Evolutionary conservation across 2,113 vertebrate species (phyloP), one percentile per base, ranked within the genome.

Genomic region (Rhinoderma darwinii): DNA sequence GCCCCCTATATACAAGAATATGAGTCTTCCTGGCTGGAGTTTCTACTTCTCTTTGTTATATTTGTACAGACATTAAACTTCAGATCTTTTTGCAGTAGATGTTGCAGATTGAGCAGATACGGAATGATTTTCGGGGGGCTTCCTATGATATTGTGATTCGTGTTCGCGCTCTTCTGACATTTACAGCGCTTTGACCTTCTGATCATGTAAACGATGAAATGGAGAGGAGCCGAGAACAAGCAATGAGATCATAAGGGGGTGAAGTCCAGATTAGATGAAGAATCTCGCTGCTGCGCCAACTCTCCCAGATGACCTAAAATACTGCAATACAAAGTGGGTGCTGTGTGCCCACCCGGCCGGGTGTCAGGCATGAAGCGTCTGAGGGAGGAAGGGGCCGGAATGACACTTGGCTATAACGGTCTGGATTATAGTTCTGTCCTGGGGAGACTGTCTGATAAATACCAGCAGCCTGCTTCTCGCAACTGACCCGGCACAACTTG

Each of bases 401-500:
- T 86, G 56, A 79, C 75, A 79, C 54, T 79, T 89, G 83, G 76
- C 88, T 81, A 84, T 83, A 90, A 89, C 88, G 88, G 75, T 86
- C 22, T 87, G 86, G 90, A 90, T 89, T 88, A 89, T 82, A 89
- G 88, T 86, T 84, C 88, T 88, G 90, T 91, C 92, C 90, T 89
- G 84, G 50, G 87, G 80, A 90, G 91, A 91, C 90, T 91, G 87
- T 83, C 63, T 89, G 89, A 74, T 54, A 75, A 90, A 93, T 92
- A 91, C 89, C 91, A 92, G 83, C 39, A 39, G 74, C 89, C 89
- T 90, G 88, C 88, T 89, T 92, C 90, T 90, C 89, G 90, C 86
- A 91, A 89, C 84, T 90, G 89, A 90, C 91, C 89, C 90, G 90
- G 88, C 84, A 88, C 84, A 81, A 86, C 88, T 92, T 91, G 91